Conservation (phyloP, 1,140 invertebrate species). For the Thalassaphorura encarpata region DNA sequence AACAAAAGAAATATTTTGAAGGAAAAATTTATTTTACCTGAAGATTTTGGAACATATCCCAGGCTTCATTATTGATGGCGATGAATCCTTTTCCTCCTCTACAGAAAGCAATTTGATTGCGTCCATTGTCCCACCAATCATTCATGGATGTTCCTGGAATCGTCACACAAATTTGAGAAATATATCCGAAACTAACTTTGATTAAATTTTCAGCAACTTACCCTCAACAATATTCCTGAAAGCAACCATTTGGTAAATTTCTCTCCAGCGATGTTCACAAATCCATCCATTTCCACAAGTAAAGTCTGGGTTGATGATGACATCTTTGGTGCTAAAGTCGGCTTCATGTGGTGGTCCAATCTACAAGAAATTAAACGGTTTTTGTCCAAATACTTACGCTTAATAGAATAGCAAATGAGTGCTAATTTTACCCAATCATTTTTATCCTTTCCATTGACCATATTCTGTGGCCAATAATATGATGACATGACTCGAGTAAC, state of each 20-base stretch:
- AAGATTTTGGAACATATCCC: not conserved
- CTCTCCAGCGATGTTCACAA: constrained; percentile 76
- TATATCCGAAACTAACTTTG: not conserved
- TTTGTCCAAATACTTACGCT: not conserved
- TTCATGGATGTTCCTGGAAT: constrained; percentile 22
- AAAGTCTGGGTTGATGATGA: constrained; percentile 53
- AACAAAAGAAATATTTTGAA: constrained; percentile 1
- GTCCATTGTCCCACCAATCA: constrained; percentile 40
- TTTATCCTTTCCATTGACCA: constrained; percentile 29
- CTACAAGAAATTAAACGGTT: not conserved
- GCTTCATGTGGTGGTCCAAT: constrained; percentile 8
- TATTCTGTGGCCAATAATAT: constrained; percentile 41
- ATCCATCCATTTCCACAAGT: constrained; percentile 70
- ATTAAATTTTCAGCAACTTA: constrained; percentile 7
- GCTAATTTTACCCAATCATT: not conserved
- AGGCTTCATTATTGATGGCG: constrained; percentile 39
- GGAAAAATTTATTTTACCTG: constrained; percentile 1
- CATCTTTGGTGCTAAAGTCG: constrained; percentile 51
- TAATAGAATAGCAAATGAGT: not conserved
- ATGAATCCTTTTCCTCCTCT: constrained; percentile 38
- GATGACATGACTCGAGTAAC: constrained; percentile 27
- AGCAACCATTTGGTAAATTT: constrained; percentile 64
- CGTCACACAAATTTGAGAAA: not conserved
- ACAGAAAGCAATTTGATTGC: constrained; percentile 40
- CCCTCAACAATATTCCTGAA: constrained; percentile 54